Evolutionary conservation across 1,140 invertebrate species (phyloP), one percentile per base, ranked within the genome.

Genomic region (Zaprionus nigranus): DNA sequence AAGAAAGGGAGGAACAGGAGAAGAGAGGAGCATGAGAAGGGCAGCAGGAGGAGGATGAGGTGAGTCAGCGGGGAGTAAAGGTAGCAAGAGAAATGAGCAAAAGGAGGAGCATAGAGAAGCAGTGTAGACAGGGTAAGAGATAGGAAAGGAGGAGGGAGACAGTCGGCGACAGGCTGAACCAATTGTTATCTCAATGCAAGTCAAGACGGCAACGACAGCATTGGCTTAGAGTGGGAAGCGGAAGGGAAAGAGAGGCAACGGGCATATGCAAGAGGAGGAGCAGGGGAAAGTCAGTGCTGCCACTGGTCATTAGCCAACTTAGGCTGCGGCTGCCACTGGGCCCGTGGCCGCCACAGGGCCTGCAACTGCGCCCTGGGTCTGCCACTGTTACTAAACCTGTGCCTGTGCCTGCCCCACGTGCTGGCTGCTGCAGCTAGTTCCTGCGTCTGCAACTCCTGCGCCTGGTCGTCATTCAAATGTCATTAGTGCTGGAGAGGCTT

Each of bases 251-350:
- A 22, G 46, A 5, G 3, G 30, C 30, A 11, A 34, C 2, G 9
- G 9, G 30, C 30, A 11, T 34, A 3, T 34, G 30, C 2, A 11
- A 3, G 46, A 4, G 40, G 6, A 46, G 7, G 40, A 4, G 22
- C 9, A 0, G 9, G 4, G 20, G 11, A 2, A 1, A 12, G 46
- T 34, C 30, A 34, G 40, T 6, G 38, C 22, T 11, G 22, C 13
- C n/a, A 26, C 59, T 56, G 69, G 74, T 88, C 84, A 88, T 84
- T 90, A 88, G 85, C 75, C 84, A 88, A 75, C 72, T 69, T 79
- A 34, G 79, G 79, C 64, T 63, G 73, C 4, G 24, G 53, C 53
- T 36, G 49, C 38, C 43, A 74, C 74, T 66, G 66, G 40, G 40
- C 15, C 38, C 2, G 38, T 17, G 17, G 17, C 17, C n/a, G 63